Evolutionary conservation across 2,797 vertebrate species (phyloP).

Genomic region (Scarus forsteni): DNA sequence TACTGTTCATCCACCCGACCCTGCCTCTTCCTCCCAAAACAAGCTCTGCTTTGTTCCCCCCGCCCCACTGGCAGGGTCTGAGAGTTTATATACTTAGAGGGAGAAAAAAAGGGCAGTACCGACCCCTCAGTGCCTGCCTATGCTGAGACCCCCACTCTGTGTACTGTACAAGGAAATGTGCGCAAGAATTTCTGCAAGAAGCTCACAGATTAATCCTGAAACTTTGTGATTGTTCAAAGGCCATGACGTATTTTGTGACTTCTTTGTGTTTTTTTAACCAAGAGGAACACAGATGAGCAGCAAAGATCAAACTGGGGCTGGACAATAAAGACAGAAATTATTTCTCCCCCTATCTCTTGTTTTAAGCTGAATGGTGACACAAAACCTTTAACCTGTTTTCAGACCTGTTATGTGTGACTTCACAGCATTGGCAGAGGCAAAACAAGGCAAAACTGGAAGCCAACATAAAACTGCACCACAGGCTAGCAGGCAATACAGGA

Average conservation of each 20-base stretch:
- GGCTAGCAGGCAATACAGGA: no score
- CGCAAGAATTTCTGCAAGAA: constrained; percentile 16
- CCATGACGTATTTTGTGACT: background rate
- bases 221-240: background rate
- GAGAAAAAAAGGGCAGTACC: constrained; percentile 49
- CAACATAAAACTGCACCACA: no score
- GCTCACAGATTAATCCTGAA: background rate
- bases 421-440: no score
- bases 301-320: constrained; percentile 2
- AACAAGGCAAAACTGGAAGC: no score
- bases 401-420: no score
- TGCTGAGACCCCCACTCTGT: constrained; percentile 22
- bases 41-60: constrained; percentile 84
- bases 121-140: constrained; percentile 46
- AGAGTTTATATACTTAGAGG: constrained; percentile 74
- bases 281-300: constrained; percentile 18
- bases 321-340: no score
- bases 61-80: constrained; percentile 53
- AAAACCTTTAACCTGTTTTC: no score
- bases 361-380: no score
- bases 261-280: no score
- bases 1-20: constrained; percentile 81
- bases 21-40: constrained; percentile 81
- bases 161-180: constrained; percentile 14
- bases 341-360: no score